A percentile compares a stretch with the other conserved stretches of the same genome.
Conservation (phyloP, 2,888 invertebrate genomes). For the Cephonodes hylas region DNA sequence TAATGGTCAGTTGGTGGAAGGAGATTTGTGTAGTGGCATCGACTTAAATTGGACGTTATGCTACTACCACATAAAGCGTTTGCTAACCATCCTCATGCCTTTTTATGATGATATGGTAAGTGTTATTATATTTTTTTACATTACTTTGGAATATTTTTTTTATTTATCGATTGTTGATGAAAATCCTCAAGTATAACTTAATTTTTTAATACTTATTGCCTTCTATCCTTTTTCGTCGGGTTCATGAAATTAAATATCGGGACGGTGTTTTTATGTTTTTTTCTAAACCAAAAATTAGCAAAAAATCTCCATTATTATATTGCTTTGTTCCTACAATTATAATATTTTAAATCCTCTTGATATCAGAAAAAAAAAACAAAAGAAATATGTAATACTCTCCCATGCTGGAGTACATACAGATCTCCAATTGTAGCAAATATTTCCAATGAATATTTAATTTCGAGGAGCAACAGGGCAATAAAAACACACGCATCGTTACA, state of each 20-base stretch:
- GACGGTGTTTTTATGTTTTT: too few relatives aligned
- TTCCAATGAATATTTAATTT: neutral
- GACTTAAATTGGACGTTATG: constrained; percentile 72
- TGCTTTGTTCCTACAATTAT: too few relatives aligned
- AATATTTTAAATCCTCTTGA: too few relatives aligned
- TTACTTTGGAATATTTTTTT: neutral
- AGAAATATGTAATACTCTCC: too few relatives aligned
- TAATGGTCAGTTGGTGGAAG: constrained; percentile 39
- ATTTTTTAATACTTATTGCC: too few relatives aligned
- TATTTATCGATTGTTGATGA: neutral
- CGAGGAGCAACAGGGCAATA: neutral
- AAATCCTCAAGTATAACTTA: neutral
- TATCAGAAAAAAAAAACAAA: too few relatives aligned
- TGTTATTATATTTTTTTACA: constrained; percentile 14
- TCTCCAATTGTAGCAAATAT: neutral
- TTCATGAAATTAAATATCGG: too few relatives aligned
- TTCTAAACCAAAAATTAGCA: too few relatives aligned
- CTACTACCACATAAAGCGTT: constrained; percentile 57
- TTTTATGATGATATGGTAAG: constrained; percentile 76
- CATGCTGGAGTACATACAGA: too few relatives aligned
- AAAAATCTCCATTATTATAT: too few relatives aligned
- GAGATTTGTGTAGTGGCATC: constrained; percentile 49
- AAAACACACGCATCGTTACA: neutral
- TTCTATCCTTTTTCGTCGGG: too few relatives aligned
- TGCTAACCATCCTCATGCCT: constrained; percentile 69